Evolutionary conservation across 2,888 invertebrate genomes (phyloP), one percentile per base, ranked within the genome.

Genomic region (Parnassius mnemosyne): DNA sequence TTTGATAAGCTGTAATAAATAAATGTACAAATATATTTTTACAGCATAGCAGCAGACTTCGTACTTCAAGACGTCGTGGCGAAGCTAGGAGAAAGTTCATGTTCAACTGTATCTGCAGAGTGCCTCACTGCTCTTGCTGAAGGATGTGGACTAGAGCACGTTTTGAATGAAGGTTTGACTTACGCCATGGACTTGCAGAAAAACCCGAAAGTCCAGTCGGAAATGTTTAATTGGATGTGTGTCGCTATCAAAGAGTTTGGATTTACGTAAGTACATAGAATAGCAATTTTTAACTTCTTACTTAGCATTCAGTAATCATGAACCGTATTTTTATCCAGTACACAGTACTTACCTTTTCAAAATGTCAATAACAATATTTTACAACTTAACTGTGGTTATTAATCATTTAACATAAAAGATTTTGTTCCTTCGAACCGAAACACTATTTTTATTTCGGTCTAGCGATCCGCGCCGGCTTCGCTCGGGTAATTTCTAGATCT

Each of bases 141-240:
- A 74, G 94, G 95, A 0, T 95, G 95, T 5, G 94, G 94, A 42
- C 85, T 98, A 10, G 96, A 96, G 60, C 94, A 94, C 67, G 94
- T 97, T 0, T 93, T 96, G 1, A 93, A 93, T 44, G 94, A 95
- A 77, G 94, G 95, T 0, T 84, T 97, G 34, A 92, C 94, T 2
- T 95, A 94, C 78, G 96, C 97, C 0, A 96, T 97, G 83, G 94
- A 94, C 71, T 89, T 89, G 10, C 97, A 97, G 83, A 97, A 97
- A 85, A 98, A 96, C 77, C 98, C 98, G 0, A 97, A 97, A 85
- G 96, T 97, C 50, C 97, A 97, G 77, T 94, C 96, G 0, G 98
- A 98, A 83, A 93, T 96, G 61, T 92, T 98, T 60, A 92, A 93
- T 63, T 98, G 98, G 97, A 92, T 97, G 66, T 89, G 94, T 1